These are phyloP conservation scores for Eriocheir sinensis DNA, from an alignment of 1,140 invertebrate genomes.

Conservation along the genomic window DNA sequence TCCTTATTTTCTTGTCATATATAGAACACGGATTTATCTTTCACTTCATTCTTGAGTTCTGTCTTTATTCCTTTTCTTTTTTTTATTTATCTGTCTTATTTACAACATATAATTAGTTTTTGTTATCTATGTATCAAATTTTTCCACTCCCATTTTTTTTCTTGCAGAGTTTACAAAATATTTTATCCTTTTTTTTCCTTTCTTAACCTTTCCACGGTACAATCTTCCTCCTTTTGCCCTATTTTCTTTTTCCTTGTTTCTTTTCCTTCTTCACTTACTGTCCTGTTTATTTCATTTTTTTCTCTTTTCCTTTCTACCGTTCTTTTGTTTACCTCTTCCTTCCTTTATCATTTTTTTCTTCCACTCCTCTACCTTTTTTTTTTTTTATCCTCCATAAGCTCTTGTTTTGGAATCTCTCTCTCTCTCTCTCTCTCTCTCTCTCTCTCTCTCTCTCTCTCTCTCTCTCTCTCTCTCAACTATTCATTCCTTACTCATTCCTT, in stretches of 20 bases:
- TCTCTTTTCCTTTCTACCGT: not conserved
- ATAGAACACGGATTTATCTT: no score
- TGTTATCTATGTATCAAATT: slow-evolving; percentile 1
- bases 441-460: not conserved
- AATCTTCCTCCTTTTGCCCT: no score
- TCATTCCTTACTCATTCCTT: not conserved
- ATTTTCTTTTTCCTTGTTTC: no score
- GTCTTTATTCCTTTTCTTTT: no score
- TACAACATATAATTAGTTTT: no score
- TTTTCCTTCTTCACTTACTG: not conserved
- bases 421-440: not conserved
- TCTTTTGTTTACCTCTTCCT: not conserved
- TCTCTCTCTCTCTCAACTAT: not conserved
- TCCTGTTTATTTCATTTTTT: not conserved
- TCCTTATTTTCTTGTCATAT: no score
- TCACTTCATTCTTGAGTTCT: no score
- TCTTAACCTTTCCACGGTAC: no score
- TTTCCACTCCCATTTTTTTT: no score
- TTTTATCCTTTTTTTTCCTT: not conserved
- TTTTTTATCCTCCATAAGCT: not conserved
- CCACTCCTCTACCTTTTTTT: not conserved
- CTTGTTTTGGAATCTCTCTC: not conserved
- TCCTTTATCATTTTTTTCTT: not conserved
- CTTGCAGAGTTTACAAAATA: no score
- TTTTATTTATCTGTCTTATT: no score